Evolutionary conservation across 2,113 vertebrate species (phyloP), one percentile per base, ranked within the genome.

Genomic region (Oreocharis arfaki): DNA sequence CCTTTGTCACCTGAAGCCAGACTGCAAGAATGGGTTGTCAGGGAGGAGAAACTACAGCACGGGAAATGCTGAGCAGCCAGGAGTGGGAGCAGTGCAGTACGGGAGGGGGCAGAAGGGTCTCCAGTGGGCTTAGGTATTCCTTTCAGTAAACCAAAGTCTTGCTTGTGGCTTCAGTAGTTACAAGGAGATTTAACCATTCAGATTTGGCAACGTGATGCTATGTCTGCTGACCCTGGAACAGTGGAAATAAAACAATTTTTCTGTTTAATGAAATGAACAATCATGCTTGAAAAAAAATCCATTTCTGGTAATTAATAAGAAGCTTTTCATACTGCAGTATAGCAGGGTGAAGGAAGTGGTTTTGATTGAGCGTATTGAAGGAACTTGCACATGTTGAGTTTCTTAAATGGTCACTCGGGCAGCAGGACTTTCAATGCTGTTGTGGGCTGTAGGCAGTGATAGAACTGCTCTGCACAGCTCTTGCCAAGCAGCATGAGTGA

Each of bases 171-270:
- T n/a, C 6, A 46, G 37, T 57, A 61, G 23, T 47, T 60, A 37
- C 4, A 35, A 79, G 28, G 27, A 64, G 35, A 27, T 52, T 23
- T 20, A 49, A 53, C 24, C 7, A 2, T 63, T 56, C 0, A 0
- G 6, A 52, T 78, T 65, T 82, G 64, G n/a, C 30, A 32, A 9
- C 1, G 0, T 13, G 41, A 17, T 39, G n/a, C 6, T 79, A 4
- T 8, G n/a, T n/a, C 41, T 22, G 6, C 50, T 81, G 64, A 18
- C 28, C 39, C 28, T 28, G 13, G 12, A 84, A n/a, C 27, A 11
- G 16, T 13, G 8, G 26, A 87, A 84, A 24, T 5, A 3, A 11
- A 57, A 39, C 18, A 32, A 1, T 30, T 41, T 67, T 75, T 84
- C 53, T 42, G 41, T 84, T 64, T 44, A 78, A 63, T 67, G 20